Conservation (phyloP, 2,113 vertebrate genomes). For the Alces alces region DNA sequence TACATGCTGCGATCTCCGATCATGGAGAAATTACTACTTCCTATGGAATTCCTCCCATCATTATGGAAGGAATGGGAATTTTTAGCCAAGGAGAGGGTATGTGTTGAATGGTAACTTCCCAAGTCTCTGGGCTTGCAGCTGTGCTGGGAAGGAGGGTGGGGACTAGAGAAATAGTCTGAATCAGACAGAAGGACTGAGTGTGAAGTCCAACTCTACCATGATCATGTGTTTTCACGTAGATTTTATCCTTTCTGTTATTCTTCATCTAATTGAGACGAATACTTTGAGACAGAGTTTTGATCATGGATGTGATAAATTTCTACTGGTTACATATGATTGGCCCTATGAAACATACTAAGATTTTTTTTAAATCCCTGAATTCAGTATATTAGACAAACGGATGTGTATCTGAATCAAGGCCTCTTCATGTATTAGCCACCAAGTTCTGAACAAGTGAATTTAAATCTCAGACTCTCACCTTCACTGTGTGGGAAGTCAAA, state of each 20-base stretch:
- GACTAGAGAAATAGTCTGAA: not conserved
- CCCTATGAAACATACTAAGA: not conserved
- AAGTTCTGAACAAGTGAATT: not conserved
- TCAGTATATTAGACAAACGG: not conserved
- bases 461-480: not conserved
- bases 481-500: not conserved
- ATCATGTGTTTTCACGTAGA: not conserved
- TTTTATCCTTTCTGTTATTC: not conserved
- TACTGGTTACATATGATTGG: not conserved
- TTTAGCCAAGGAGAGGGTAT: not conserved
- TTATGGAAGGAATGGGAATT: constrained; percentile 3
- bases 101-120: not conserved
- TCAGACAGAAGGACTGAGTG: not conserved
- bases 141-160: not conserved
- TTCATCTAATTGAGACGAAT: not conserved
- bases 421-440: not conserved
- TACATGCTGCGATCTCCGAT: constrained; percentile 74
- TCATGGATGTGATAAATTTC: not conserved
- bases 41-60: constrained; percentile 61
- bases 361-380: not conserved
- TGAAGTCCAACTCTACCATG: not conserved
- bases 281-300: not conserved
- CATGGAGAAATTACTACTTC: constrained; percentile 73
- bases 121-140: not conserved
- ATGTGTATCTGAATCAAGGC: not conserved